Percentiles rank a stretch among this genome's conserved stretches.
phyloP scores from a whole-genome alignment of 2,888 invertebrate genomes.

The Agrilus biguttatus region DNA sequence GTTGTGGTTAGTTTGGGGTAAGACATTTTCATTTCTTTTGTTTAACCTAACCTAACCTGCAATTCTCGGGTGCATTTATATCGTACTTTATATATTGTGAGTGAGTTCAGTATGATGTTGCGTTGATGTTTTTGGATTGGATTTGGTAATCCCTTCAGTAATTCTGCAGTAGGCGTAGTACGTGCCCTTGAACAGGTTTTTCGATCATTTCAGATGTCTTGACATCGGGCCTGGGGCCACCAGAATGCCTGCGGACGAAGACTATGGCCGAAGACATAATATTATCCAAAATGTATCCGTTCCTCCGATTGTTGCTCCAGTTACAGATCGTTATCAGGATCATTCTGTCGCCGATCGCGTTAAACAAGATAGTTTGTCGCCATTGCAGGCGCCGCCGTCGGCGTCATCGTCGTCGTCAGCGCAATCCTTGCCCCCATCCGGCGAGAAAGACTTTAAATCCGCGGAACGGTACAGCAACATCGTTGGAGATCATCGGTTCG shows the following conservation, averaged over 20 bases:
- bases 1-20: no score
- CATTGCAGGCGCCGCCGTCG: conserved; percentile 1
- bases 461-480: conserved; percentile 12
- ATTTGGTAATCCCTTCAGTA: no score
- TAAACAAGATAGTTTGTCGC: conserved; percentile 8
- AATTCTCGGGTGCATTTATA: no score
- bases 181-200: background rate
- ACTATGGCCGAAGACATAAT: conserved; percentile 28
- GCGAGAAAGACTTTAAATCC: conserved; percentile 2
- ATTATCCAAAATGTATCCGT: conserved; percentile 18
- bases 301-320: conserved; percentile 15
- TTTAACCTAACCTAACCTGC: no score
- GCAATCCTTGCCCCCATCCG: conserved; percentile 8
- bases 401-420: conserved; percentile 5
- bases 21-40: no score
- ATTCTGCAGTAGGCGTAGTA: no score
- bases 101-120: no score
- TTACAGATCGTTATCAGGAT: conserved; percentile 17
- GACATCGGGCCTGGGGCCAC: conserved; percentile 50
- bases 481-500: conserved; percentile 16
- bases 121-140: no score
- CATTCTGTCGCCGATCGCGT: conserved; percentile 14
- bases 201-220: conserved; percentile 41
- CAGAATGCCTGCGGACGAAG: conserved; percentile 41
- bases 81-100: no score